Base-by-base conservation (phyloP, 2,113 vertebrate genomes). In the Aegithalos caudatus region DNA sequence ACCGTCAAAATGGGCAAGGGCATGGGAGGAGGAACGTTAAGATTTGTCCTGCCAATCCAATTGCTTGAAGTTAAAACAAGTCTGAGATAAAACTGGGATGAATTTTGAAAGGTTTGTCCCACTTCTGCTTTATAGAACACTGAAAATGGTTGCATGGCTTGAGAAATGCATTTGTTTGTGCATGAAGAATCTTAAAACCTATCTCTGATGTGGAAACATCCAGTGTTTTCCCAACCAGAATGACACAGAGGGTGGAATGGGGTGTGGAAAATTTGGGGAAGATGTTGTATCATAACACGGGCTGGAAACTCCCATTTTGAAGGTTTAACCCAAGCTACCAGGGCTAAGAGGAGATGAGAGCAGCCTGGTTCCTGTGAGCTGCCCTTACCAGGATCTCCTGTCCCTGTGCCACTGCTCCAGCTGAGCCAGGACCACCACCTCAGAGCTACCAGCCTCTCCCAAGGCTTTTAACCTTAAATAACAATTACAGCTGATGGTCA, bases 151-250 rank as follows among this genome's bases (percentile, higher is more conserved):
- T 56, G 29, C 42, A 35, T 7, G 37, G 12, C 70, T 93, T 82
- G 73, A 80, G 54, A 96, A 94, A 88, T 40, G n/a, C 27, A 33
- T 90, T 89, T 90, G 31, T 88, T 94, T 90, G 69, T 64, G 54
- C 60, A 58, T 17, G 37, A 93, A 82, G 50, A 81, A 81, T 80
- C 22, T 38, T 9, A 50, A 92, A 86, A 56, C 10, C 2, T 9
- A 10, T 84, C 56, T 74, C 54, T 60, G 12, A 2, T 14, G 35
- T 61, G 69, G 72, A 82, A 88, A 83, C 24, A 74, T 64, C 27
- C 37, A 45, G 4, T 7, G 47, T 5, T 3, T 11, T 84, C 69
- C 64, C 58, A 88, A 33, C 8, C 45, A 61, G 58, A 74, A 80
- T 1, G 14, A 40, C 11, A 44, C 1, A 3, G 71, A 92, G 42